These are phyloP conservation scores for Phyto melanocephala DNA, from an alignment of 2,888 invertebrate species.

Conservation along the genomic window DNA sequence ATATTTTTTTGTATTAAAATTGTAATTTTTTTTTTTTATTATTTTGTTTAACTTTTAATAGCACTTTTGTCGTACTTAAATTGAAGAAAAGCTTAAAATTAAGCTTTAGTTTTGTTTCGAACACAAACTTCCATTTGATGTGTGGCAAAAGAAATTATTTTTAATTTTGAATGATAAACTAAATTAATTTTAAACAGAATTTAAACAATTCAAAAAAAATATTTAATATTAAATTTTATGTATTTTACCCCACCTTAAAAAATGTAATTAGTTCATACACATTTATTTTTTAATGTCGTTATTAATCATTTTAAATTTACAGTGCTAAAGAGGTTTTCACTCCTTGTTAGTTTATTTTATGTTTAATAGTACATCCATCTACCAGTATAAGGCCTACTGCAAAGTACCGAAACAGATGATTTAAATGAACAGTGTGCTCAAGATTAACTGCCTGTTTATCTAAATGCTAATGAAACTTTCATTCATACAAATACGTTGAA, in stretches of 20 bases:
- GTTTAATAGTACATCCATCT: no score
- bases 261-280: not conserved
- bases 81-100: not conserved
- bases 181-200: not conserved
- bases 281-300: not conserved
- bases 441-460: no score
- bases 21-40: not conserved
- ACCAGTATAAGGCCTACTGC: no score
- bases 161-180: not conserved
- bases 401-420: no score
- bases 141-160: constrained; percentile 11
- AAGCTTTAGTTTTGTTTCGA: not conserved
- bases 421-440: no score
- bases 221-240: not conserved
- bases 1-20: not conserved
- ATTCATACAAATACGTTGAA: no score
- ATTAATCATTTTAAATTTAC: no score
- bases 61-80: not conserved
- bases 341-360: no score
- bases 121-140: not conserved
- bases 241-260: not conserved
- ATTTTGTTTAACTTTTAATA: not conserved
- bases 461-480: no score
- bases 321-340: no score
- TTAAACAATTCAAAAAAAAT: not conserved